These are phyloP conservation scores for Leucozona laternaria DNA, from an alignment of 2,888 invertebrate genomes.

Conservation along the genomic window DNA sequence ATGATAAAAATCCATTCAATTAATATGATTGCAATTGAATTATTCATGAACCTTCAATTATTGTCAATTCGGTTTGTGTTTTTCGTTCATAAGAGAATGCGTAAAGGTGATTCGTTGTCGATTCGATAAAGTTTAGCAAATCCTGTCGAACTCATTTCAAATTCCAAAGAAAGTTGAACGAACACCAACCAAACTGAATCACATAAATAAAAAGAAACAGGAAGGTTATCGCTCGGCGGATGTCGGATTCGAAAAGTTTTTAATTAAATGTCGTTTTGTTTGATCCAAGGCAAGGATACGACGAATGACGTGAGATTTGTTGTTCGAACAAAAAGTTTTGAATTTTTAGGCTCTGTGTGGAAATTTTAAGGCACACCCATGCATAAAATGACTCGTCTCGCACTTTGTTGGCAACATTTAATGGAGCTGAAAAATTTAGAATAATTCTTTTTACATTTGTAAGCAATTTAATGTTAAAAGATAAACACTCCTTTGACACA, in stretches of 20 bases:
- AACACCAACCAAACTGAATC: not conserved
- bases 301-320: slow-evolving; percentile 2
- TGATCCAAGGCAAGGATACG: not conserved
- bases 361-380: not conserved
- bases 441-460: not conserved
- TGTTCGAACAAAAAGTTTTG: slow-evolving; percentile 1
- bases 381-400: not conserved
- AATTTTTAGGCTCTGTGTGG: not conserved
- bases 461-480: too few relatives aligned
- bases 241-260: slow-evolving; percentile 17
- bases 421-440: not conserved
- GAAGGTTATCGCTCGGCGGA: slow-evolving; percentile 2
- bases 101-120: not conserved
- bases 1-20: slow-evolving; percentile 52
- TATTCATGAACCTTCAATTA: slow-evolving; percentile 46
- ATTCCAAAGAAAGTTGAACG: slow-evolving; percentile 13
- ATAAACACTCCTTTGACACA: too few relatives aligned
- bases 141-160: slow-evolving; percentile 32
- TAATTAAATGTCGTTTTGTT: slow-evolving; percentile 42
- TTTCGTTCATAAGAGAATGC: slow-evolving; percentile 12
- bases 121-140: not conserved
- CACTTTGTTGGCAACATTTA: not conserved
- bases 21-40: slow-evolving; percentile 39
- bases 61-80: not conserved
- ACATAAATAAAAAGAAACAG: not conserved